phyloP scores from a whole-genome alignment of 2,113 vertebrate species.

The Thryonomys swinderianus region DNA sequence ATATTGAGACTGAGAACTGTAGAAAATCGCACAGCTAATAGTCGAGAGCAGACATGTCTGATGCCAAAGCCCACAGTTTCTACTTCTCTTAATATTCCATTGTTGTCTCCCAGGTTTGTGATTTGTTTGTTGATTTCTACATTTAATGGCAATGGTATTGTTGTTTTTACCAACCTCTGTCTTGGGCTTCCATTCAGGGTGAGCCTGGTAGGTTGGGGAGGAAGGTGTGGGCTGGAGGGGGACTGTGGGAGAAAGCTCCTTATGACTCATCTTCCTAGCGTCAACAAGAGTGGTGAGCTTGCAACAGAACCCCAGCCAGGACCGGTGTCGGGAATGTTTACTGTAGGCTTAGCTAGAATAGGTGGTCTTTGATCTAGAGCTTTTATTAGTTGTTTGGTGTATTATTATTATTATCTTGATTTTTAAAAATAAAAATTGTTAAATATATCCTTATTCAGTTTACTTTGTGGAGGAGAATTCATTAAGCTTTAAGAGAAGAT shows the following conservation, averaged over 20 bases:
- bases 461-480: neutral
- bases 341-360: neutral
- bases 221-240: neutral
- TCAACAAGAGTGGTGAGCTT: neutral
- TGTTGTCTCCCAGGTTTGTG: neutral
- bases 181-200: neutral
- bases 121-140: slow-evolving; percentile 7
- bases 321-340: neutral
- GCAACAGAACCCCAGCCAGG: neutral
- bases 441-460: neutral
- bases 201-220: neutral
- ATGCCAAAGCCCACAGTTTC: neutral
- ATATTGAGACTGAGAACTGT: neutral
- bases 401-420: neutral
- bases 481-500: slow-evolving; percentile 14
- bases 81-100: neutral
- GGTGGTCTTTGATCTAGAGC: neutral
- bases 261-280: neutral
- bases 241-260: neutral
- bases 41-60: neutral
- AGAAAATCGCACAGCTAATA: neutral
- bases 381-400: slow-evolving; percentile 1
- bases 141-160: neutral
- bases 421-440: neutral
- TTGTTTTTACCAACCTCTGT: neutral